A percentile compares a stretch with the other conserved stretches of the same genome.
phyloP scores from a whole-genome alignment of 2,888 invertebrate genomes.

The Pegoplata infirma region DNA sequence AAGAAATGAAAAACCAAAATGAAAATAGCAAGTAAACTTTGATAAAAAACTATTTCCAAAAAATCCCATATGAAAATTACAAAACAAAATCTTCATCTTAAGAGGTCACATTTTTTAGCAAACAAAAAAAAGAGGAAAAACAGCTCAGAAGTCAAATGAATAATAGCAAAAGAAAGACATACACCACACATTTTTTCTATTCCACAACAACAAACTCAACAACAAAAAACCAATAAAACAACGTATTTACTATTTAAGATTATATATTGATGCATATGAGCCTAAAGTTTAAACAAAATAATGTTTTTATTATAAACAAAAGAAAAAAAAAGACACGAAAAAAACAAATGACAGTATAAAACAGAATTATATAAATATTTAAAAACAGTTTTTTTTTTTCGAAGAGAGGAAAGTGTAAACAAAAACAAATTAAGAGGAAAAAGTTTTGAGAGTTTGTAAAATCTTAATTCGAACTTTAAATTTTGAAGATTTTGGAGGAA shows the following conservation, averaged over 20 bases:
- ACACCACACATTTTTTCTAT: conserved; percentile 49
- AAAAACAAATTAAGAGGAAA: too few relatives aligned
- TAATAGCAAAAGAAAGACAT: background rate
- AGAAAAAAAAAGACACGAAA: background rate
- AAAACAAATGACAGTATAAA: background rate
- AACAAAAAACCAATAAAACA: conserved; percentile 7
- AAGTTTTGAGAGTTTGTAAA: too few relatives aligned
- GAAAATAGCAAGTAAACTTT: conserved; percentile 12
- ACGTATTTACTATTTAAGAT: conserved; percentile 51
- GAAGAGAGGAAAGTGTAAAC: background rate
- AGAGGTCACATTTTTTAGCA: conserved; percentile 6
- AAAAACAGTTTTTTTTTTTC: background rate
- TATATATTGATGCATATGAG: conserved; percentile 5
- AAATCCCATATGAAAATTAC: background rate
- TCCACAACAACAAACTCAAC: conserved; percentile 30
- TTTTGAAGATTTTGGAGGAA: too few relatives aligned
- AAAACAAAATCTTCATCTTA: conserved; percentile 14
- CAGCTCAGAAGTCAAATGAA: conserved; percentile 9
- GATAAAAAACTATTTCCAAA: conserved; percentile 16
- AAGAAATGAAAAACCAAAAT: too few relatives aligned
- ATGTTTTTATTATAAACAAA: background rate
- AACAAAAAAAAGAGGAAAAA: background rate
- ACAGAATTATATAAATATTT: too few relatives aligned
- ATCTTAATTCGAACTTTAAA: too few relatives aligned
- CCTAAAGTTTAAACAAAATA: background rate